Percentiles rank a stretch among this genome's conserved stretches.
Evolutionary conservation across 2,797 vertebrate species (phyloP).

Genomic region (Hydrophis major): DNA sequence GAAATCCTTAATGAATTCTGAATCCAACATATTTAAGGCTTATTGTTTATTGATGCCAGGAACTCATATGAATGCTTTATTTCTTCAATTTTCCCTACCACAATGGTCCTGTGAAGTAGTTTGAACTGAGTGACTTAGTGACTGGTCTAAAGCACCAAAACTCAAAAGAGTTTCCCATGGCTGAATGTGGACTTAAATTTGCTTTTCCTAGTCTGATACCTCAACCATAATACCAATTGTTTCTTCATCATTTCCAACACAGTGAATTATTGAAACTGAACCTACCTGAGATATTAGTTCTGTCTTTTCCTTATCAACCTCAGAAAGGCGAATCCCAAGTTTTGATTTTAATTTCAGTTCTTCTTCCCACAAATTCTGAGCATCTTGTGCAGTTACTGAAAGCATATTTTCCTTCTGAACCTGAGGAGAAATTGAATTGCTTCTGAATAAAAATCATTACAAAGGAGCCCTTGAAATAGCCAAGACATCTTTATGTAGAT

Average conservation of each 20-base stretch:
- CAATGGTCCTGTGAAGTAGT: neutral
- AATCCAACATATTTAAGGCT: neutral
- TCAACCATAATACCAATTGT: neutral
- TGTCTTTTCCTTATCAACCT: constrained; percentile 82
- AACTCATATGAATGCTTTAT: neutral
- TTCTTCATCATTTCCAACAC: neutral
- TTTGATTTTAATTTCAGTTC: constrained; percentile 81
- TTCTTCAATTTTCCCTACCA: neutral
- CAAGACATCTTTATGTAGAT: neutral
- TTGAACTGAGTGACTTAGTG: neutral
- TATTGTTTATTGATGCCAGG: neutral
- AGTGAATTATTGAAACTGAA: neutral
- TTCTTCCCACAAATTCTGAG: constrained; percentile 82
- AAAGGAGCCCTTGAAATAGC: neutral
- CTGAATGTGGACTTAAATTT: neutral
- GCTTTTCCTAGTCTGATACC: neutral
- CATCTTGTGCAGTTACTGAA: constrained; percentile 78
- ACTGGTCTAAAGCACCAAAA: neutral
- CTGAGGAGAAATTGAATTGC: constrained; percentile 58
- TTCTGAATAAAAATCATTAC: neutral
- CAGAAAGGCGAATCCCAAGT: constrained; percentile 79
- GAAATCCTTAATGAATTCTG: neutral
- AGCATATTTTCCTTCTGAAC: constrained; percentile 80
- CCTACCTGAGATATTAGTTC: constrained; percentile 79
- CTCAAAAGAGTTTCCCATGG: neutral